These are phyloP conservation scores for Eleginops maclovinus DNA, from an alignment of 2,113 vertebrate genomes.

Conservation along the genomic window DNA sequence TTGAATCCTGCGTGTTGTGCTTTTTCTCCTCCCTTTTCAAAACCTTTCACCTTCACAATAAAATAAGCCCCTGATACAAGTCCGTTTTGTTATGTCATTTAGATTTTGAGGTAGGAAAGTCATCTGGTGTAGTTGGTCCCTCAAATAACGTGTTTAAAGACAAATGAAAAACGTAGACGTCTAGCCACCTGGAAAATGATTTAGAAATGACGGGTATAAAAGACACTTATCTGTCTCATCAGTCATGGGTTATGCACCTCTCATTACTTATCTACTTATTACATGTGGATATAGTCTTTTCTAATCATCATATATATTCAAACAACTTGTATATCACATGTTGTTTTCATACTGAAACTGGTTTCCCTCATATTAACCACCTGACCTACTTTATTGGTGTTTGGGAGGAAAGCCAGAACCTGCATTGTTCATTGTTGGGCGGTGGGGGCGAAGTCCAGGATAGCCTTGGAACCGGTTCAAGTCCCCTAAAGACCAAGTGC, in stretches of 20 bases:
- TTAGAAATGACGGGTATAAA: not conserved
- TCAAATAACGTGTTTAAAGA: not conserved
- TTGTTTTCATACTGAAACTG: not conserved
- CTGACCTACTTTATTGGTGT: not conserved
- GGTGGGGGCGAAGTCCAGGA: too few species aligned
- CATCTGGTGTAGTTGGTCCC: not conserved
- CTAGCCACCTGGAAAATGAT: not conserved
- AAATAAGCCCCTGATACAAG: not conserved
- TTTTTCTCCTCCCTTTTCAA: too few species aligned
- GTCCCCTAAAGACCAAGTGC: too few species aligned
- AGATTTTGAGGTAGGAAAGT: not conserved
- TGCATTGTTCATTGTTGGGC: too few species aligned
- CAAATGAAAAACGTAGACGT: not conserved
- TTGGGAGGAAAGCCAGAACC: not conserved
- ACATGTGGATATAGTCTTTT: too few species aligned
- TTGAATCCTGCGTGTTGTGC: too few species aligned
- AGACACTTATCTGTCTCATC: not conserved
- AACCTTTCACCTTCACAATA: too few species aligned
- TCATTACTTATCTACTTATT: too few species aligned
- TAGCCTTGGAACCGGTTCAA: too few species aligned
- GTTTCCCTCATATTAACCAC: not conserved
- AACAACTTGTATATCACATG: not conserved
- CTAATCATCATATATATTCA: too few species aligned
- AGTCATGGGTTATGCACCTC: not conserved
- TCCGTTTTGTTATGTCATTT: not conserved